Percentiles rank a stretch among this genome's conserved stretches.
Conservation (phyloP, 1,140 invertebrate genomes). For the Drosophila bifasciata region DNA sequence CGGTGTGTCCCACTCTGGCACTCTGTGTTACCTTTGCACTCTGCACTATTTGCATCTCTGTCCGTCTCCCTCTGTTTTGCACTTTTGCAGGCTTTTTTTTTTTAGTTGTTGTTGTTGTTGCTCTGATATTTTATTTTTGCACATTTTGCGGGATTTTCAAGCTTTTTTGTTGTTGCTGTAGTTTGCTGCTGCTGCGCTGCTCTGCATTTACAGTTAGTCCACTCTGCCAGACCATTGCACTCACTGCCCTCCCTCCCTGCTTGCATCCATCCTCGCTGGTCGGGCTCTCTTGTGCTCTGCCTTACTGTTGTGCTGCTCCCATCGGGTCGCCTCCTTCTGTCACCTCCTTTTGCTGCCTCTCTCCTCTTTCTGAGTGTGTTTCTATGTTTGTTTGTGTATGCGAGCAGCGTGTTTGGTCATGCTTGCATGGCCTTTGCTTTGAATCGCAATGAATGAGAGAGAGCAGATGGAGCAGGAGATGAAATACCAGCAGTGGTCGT, state of each 20-base stretch:
- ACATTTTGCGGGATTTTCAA: constrained; percentile 63
- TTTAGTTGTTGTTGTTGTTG: constrained; percentile 12
- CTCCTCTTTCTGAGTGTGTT: constrained; percentile 18
- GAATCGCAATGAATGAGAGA: constrained; percentile 33
- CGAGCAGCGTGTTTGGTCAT: constrained; percentile 34
- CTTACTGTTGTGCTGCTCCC: background rate
- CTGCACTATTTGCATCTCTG: constrained; percentile 46
- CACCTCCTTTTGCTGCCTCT: constrained; percentile 4
- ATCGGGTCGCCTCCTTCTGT: too few species aligned
- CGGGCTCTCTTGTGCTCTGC: too few species aligned
- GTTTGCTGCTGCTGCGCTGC: constrained; percentile 30
- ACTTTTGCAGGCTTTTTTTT: constrained; percentile 48
- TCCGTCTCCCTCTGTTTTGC: constrained; percentile 23
- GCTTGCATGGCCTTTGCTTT: constrained; percentile 61
- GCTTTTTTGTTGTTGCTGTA: constrained; percentile 18
- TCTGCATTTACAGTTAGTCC: constrained; percentile 65
- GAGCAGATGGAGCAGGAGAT: constrained; percentile 13
- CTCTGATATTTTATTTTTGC: constrained; percentile 62
- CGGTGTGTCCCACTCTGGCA: too few species aligned
- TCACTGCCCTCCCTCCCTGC: constrained; percentile 6
- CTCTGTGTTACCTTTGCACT: constrained; percentile 21
- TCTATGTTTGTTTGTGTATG: constrained; percentile 7
- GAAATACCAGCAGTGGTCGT: constrained; percentile 11
- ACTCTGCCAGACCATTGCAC: constrained; percentile 36
- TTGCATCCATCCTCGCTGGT: background rate